Percentiles rank a stretch among this genome's conserved stretches.
Evolutionary conservation across 2,113 vertebrate species (phyloP).

Genomic region (Ahaetulla prasina): DNA sequence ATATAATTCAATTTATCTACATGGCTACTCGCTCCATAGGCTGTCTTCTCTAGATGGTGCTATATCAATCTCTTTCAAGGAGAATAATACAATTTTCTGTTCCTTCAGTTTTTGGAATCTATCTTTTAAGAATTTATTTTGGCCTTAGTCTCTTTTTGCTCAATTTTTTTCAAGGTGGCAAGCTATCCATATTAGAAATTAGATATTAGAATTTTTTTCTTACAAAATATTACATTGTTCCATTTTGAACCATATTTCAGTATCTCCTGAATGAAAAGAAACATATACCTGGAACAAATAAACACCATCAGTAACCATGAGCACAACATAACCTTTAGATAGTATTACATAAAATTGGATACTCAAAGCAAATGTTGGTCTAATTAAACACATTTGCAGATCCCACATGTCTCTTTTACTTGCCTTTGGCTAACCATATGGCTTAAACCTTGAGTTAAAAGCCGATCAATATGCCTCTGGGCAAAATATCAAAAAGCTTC

Average conservation of each 20-base stretch:
- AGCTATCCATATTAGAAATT: neutral
- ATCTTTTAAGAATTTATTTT: neutral
- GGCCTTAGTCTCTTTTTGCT: neutral
- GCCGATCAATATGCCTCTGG: conserved; percentile 12
- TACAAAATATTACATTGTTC: neutral
- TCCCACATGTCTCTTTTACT: conserved; percentile 29
- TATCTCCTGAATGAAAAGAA: neutral
- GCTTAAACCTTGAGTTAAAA: conserved; percentile 29
- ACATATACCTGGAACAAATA: neutral
- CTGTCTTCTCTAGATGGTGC: neutral
- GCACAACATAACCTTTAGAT: conserved; percentile 58
- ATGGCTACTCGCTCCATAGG: neutral
- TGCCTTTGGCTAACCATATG: conserved; percentile 15
- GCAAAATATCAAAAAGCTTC: conserved; percentile 28
- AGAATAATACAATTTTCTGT: neutral
- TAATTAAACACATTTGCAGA: conserved; percentile 59
- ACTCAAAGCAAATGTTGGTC: conserved; percentile 60
- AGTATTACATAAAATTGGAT: conserved; percentile 51
- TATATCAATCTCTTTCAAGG: neutral
- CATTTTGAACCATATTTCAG: neutral
- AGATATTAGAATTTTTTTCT: neutral
- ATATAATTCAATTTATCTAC: neutral
- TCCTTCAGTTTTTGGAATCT: neutral
- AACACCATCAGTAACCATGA: conserved; percentile 4
- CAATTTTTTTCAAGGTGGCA: neutral